Evolutionary conservation across 53 echinoderm and acorn worm genomes (phyloP), one percentile per base, ranked within the genome.

Genomic region (Mesocentrotus franciscanus): DNA sequence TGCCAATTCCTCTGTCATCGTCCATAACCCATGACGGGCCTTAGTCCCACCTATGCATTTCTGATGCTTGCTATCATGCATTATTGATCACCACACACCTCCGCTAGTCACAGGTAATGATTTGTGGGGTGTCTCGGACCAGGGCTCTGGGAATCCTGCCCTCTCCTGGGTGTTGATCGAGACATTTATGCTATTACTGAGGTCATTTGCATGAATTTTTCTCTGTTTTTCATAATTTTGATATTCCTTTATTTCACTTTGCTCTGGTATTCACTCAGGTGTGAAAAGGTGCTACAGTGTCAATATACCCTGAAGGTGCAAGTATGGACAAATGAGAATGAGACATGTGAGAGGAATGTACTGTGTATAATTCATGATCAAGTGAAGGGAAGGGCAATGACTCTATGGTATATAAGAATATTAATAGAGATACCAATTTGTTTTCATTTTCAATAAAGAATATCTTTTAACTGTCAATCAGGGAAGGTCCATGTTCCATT

Each of bases 1-100:
- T 56, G 92, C 92, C 92, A 74, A 74, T 92, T 92, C 92, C 70
- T 72, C 71, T 74, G 92, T 74, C 74, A 74, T 74, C 92, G 42
- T 92, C 92, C 58, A 92, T 92, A 92, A 92, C 92, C 35, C 34
- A 92, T 72, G 92, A 92, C 66, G 26, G 66, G 36, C 92, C 34
- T 39, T 66, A 92, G 92, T 92, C 92, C 92, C 92, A 92, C 92
- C 92, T 92, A 92, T 92, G 92, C 92, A 92, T 92, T 92, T 92
- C 92, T 92, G 92, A 92, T 92, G 75, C 26, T 49, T 76, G 92
- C 68, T 64, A 75, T 92, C 92, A 92, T 92, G 92, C 92, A 74
- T 92, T 74, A 74, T 92, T 92, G 92, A 92, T 92, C 74, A 62
- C 10, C 64, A 20, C 76, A 71, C 92, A 92, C 92, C 71, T 71